Evolutionary conservation across 2,888 invertebrate genomes (phyloP).

Genomic region (Trichopria drosophilae): DNA sequence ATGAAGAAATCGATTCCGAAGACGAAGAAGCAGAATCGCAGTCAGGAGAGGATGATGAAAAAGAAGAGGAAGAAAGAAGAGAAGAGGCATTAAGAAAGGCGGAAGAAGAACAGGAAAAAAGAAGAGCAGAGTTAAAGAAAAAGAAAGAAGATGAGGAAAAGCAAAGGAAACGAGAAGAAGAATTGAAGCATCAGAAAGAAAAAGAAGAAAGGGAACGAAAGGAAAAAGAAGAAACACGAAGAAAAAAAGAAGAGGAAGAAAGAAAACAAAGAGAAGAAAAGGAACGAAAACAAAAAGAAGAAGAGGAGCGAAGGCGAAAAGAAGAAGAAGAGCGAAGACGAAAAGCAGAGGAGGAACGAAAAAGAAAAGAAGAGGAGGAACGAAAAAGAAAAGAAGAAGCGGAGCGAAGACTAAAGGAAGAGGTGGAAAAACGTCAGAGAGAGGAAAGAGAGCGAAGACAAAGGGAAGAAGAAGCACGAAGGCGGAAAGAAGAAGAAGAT

Average conservation of each 20-base stretch:
- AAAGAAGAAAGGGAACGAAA: constrained; percentile 7
- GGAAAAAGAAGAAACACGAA: neutral
- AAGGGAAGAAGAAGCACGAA: constrained; percentile 6
- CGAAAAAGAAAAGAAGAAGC: constrained; percentile 11
- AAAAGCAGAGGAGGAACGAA: constrained; percentile 4
- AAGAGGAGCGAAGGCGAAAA: constrained; percentile 7
- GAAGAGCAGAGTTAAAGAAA: constrained; percentile 12
- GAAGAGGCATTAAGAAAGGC: constrained; percentile 11
- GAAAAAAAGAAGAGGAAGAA: constrained; percentile 6
- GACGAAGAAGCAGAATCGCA: constrained; percentile 40
- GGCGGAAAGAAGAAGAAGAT: constrained; percentile 1
- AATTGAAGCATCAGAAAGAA: constrained; percentile 5
- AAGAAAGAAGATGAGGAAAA: neutral
- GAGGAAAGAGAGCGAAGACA: constrained; percentile 2
- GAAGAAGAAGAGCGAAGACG: constrained; percentile 8
- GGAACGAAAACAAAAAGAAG: constrained; percentile 4
- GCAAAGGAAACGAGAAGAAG: constrained; percentile 19
- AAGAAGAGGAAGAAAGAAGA: constrained; percentile 9
- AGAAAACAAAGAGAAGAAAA: constrained; percentile 5
- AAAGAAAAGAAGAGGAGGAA: constrained; percentile 14
- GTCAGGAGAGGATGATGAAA: constrained; percentile 34
- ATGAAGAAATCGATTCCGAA: constrained; percentile 44
- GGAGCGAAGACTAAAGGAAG: neutral
- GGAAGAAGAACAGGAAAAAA: constrained; percentile 7
- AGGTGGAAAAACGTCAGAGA: neutral